These are phyloP conservation scores for Baronia brevicornis DNA, from an alignment of 2,888 invertebrate species.

Conservation along the genomic window DNA sequence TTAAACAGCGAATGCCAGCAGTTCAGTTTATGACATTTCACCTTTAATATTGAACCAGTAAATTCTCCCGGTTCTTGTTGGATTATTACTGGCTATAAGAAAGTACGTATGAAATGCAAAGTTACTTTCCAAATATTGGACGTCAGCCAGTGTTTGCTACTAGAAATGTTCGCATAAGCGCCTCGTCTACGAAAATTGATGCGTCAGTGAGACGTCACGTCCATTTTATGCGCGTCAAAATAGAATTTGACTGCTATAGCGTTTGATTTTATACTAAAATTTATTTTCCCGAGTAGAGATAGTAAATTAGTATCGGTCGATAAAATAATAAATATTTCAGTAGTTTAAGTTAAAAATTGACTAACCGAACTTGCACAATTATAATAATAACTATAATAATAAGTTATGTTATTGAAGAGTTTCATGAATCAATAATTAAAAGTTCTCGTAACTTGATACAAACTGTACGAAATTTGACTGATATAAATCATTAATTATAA, in stretches of 20 bases:
- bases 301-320: too few relatives aligned
- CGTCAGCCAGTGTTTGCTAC: conserved; percentile 1
- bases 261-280: neutral
- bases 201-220: neutral
- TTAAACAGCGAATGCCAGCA: conserved; percentile 14
- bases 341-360: too few relatives aligned
- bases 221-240: conserved; percentile 1
- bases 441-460: too few relatives aligned
- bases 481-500: too few relatives aligned
- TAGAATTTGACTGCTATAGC: neutral
- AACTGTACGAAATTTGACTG: too few relatives aligned
- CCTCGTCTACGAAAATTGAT: conserved; percentile 3
- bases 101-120: conserved; percentile 4
- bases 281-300: too few relatives aligned
- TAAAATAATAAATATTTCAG: too few relatives aligned
- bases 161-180: conserved; percentile 5
- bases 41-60: conserved; percentile 2
- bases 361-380: too few relatives aligned
- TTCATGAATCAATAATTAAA: too few relatives aligned
- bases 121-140: conserved; percentile 1
- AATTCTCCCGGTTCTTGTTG: conserved; percentile 9
- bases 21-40: conserved; percentile 8
- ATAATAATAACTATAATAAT: too few relatives aligned
- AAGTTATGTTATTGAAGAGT: too few relatives aligned
- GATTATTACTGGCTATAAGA: too few relatives aligned